phyloP scores from a whole-genome alignment of 2,888 invertebrate genomes.

The Tryphoninae sp. region DNA sequence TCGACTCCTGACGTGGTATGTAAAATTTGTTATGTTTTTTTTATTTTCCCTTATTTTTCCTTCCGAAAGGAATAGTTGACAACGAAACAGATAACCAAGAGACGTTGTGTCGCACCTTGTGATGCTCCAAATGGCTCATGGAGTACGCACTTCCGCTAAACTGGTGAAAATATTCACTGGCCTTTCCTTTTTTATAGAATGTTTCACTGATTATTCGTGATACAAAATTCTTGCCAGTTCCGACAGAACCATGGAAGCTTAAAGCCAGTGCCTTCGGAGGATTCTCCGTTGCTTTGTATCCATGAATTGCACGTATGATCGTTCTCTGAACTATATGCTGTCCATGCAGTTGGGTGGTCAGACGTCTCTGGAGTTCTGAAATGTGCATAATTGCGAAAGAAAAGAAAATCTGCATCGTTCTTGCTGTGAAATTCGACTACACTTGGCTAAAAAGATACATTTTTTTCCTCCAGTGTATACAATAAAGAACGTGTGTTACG shows the following conservation, averaged over 20 bases:
- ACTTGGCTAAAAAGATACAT: too few relatives aligned
- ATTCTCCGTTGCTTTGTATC: constrained; percentile 83
- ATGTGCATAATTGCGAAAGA: not conserved
- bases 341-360: constrained; percentile 84
- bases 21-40: not conserved
- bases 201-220: constrained; percentile 88
- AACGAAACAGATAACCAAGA: not conserved
- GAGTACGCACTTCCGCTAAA: constrained; percentile 93
- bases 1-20: constrained; percentile 35
- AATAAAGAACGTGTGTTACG: too few relatives aligned
- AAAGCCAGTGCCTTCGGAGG: constrained; percentile 92
- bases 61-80: too few relatives aligned
- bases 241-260: constrained; percentile 97
- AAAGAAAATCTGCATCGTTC: not conserved
- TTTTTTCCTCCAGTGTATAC: too few relatives aligned
- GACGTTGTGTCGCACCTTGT: constrained; percentile 82
- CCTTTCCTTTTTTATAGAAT: constrained; percentile 86
- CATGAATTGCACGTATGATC: constrained; percentile 86
- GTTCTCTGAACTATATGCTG: constrained; percentile 91
- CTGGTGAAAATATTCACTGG: constrained; percentile 91
- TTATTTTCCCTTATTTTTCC: not conserved
- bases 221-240: constrained; percentile 96
- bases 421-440: too few relatives aligned
- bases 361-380: constrained; percentile 46
- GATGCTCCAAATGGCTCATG: constrained; percentile 82